Conservation (phyloP, 2,797 vertebrate genomes). For the Streptopelia turtur region DNA sequence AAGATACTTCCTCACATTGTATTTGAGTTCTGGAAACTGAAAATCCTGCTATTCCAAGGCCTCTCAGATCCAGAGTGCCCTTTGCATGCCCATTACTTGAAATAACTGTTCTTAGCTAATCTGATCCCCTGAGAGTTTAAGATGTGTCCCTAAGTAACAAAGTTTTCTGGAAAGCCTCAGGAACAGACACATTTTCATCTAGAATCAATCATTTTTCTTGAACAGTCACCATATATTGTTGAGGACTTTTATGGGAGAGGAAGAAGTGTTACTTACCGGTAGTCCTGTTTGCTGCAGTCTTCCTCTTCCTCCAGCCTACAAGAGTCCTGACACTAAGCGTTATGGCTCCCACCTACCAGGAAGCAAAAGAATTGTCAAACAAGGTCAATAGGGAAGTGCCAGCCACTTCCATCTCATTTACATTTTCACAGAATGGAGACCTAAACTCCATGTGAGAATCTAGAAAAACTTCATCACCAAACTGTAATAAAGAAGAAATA, state of each 20-base stretch:
- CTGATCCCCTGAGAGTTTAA: neutral
- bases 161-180: neutral
- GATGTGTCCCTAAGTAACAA: neutral
- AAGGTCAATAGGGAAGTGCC: constrained; percentile 20
- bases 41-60: neutral
- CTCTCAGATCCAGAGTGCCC: neutral
- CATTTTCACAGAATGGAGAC: neutral
- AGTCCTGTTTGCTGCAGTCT: constrained; percentile 49
- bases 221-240: neutral
- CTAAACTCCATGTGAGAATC: neutral
- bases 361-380: constrained; percentile 76
- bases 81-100: neutral
- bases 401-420: constrained; percentile 25
- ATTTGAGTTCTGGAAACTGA: neutral
- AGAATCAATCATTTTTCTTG: neutral
- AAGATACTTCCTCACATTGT: rapidly evolving
- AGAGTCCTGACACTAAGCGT: constrained; percentile 73
- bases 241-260: neutral
- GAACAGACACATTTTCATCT: neutral
- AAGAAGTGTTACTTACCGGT: constrained; percentile 63
- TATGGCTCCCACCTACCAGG: constrained; percentile 73
- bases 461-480: neutral
- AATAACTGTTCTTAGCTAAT: neutral
- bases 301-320: constrained; percentile 73
- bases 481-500: neutral